Conservation (phyloP, 2,797 vertebrate genomes). For the Catamblyrhynchus diadema region DNA sequence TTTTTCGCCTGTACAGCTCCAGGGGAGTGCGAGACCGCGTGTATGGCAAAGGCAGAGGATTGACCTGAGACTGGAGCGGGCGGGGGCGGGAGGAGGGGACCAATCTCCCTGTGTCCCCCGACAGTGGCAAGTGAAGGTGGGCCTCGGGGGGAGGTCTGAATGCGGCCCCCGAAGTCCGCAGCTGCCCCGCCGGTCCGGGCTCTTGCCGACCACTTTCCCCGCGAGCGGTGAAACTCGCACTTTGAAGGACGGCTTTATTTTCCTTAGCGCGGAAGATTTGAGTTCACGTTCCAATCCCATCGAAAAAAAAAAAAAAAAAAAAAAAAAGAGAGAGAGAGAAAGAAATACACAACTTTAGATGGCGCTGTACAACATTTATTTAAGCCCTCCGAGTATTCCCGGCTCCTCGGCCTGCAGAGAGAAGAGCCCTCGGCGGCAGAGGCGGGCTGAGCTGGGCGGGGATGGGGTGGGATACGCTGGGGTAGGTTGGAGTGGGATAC, state of each 20-base stretch:
- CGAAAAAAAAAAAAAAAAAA: neutral
- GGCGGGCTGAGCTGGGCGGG: neutral
- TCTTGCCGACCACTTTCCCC: neutral
- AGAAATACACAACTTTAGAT: slow-evolving; percentile 50
- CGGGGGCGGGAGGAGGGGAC: accelerated
- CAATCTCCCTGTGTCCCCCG: neutral
- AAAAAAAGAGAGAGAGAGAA: neutral
- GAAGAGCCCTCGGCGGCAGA: neutral
- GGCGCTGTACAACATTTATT: slow-evolving; percentile 61
- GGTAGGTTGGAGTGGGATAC: neutral
- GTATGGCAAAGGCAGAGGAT: neutral
- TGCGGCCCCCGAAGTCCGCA: neutral
- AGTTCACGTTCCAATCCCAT: slow-evolving; percentile 28
- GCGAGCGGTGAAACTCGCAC: neutral
- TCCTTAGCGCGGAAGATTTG: neutral
- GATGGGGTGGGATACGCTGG: neutral
- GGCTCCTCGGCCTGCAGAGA: neutral
- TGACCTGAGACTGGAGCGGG: neutral
- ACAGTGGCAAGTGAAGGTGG: neutral
- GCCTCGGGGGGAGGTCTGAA: neutral
- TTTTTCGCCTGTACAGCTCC: neutral
- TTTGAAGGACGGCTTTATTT: slow-evolving; percentile 9
- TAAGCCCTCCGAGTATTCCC: neutral
- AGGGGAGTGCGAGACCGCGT: neutral
- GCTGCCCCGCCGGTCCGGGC: neutral